phyloP scores from a whole-genome alignment of 2,888 invertebrate genomes.

The Strigamia transsilvanica region DNA sequence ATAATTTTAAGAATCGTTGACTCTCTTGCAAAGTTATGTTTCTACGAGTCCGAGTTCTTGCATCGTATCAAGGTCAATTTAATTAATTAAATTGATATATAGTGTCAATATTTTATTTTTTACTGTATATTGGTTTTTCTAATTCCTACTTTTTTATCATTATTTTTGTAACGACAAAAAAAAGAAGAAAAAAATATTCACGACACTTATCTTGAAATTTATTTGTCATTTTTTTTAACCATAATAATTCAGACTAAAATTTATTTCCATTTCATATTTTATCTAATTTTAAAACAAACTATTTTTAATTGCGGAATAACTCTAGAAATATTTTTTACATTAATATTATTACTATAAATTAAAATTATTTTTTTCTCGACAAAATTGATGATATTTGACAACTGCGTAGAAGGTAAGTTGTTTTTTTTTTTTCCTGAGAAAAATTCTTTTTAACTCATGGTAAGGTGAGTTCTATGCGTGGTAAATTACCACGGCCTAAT shows the following conservation, averaged over 20 bases:
- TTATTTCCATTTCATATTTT: background rate
- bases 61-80: too few relatives aligned
- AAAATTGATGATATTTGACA: slow-evolving; percentile 6
- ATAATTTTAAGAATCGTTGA: slow-evolving; percentile 5
- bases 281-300: too few relatives aligned
- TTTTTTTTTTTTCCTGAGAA: background rate
- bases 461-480: background rate
- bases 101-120: background rate
- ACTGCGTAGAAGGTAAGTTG: background rate
- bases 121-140: background rate
- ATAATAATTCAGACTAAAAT: background rate
- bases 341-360: background rate
- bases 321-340: too few relatives aligned
- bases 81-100: too few relatives aligned
- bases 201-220: slow-evolving; percentile 14
- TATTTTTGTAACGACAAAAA: background rate
- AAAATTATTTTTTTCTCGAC: background rate
- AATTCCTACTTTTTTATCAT: background rate
- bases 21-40: background rate
- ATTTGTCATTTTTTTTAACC: background rate
- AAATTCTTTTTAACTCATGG: slow-evolving; percentile 2
- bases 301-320: too few relatives aligned
- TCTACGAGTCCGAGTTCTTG: background rate
- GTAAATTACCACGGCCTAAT: slow-evolving; percentile 3
- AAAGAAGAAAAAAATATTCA: background rate